A percentile compares a stretch with the other conserved stretches of the same genome.
These are phyloP conservation scores for Abramis brama DNA, from an alignment of 2,113 vertebrate genomes.

Conservation along the genomic window DNA sequence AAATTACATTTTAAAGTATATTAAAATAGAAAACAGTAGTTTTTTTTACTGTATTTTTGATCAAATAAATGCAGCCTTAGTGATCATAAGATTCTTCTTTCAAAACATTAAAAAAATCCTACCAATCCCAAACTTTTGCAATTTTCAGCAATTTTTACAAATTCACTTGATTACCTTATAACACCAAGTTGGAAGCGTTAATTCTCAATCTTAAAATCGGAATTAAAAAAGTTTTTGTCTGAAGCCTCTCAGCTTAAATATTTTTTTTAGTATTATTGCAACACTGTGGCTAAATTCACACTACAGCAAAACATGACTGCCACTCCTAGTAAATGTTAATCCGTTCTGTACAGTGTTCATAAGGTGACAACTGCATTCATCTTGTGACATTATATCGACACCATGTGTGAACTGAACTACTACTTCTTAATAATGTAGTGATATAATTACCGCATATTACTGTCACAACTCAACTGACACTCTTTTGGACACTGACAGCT, in stretches of 20 bases:
- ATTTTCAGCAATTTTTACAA: background rate
- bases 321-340: too few relatives aligned
- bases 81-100: background rate
- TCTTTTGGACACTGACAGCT: background rate
- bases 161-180: background rate
- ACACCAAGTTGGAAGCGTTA: background rate
- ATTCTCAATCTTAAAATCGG: background rate
- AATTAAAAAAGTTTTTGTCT: background rate
- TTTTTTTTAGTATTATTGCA: background rate
- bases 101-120: background rate
- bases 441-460: background rate
- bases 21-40: background rate
- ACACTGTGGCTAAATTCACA: too few relatives aligned
- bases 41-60: background rate
- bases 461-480: slow-evolving; percentile 2
- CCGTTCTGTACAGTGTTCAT: background rate
- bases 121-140: background rate
- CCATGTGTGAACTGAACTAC: background rate
- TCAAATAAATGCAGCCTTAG: background rate
- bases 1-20: background rate
- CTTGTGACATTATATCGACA: background rate
- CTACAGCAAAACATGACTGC: too few relatives aligned
- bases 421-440: background rate
- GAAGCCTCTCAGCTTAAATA: background rate
- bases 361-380: background rate